Conservation (phyloP, 1,140 invertebrate genomes). For the Pseudachorutes palmiensis region DNA sequence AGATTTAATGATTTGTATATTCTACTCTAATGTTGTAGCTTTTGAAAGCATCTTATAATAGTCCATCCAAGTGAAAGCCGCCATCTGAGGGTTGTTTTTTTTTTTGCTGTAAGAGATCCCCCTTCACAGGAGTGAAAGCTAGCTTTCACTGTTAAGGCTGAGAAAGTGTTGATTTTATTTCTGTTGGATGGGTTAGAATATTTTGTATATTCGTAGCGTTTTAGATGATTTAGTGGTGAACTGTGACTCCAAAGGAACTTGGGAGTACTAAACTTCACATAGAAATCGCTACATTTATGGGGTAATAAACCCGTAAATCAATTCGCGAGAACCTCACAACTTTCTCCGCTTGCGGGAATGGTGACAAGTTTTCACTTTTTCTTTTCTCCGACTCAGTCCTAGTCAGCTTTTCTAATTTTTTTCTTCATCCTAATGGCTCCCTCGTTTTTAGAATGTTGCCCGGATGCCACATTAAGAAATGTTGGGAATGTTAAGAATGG, state of each 20-base stretch:
- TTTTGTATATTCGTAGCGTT: neutral
- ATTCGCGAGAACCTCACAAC: neutral
- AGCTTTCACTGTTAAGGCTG: neutral
- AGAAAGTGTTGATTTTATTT: neutral
- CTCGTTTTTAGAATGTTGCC: constrained; percentile 1
- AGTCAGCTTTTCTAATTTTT: neutral
- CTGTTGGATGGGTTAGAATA: neutral
- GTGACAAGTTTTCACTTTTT: neutral
- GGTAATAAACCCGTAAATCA: constrained; percentile 10
- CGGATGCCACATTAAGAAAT: too few species aligned
- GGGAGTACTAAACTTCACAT: neutral
- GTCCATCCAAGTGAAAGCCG: too few species aligned
- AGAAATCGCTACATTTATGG: constrained; percentile 2
- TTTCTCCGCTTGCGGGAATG: neutral
- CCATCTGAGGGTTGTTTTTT: too few species aligned
- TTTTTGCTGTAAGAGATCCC: too few species aligned
- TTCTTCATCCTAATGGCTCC: neutral
- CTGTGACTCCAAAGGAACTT: neutral
- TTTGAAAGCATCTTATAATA: too few species aligned
- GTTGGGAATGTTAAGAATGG: too few species aligned
- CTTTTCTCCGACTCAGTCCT: neutral
- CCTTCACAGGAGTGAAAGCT: too few species aligned
- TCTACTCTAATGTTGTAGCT: too few species aligned
- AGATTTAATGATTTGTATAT: too few species aligned
- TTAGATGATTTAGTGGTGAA: neutral